Base-by-base conservation (phyloP, 1,140 invertebrate genomes). In the Whitmania pigra region DNA sequence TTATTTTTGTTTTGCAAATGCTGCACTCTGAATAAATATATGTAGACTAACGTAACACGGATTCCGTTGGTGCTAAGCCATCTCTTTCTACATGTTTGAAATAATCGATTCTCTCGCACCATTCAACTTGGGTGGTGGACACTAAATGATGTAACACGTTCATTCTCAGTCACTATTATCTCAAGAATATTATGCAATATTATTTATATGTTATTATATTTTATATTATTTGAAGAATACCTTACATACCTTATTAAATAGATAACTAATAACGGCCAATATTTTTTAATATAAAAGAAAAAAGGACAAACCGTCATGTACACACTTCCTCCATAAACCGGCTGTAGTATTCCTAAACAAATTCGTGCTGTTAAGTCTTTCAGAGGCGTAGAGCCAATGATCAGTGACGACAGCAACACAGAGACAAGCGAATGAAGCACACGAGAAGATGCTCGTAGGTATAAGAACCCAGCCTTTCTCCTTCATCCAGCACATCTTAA, bases 391-490 rank as follows among this genome's bases (percentile, higher is more conserved):
- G 9, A 82, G 76, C 80, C 80, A 82, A 74, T 80, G 80, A 73
- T 82, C 80, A n/a, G 80, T 81, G 55, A 78, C 76, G 15, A 82
- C 80, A 29, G 79, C 78, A n/a, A 82, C 81, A 60, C 79, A 79
- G 15, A 82, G 79, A 67, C 81, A 76, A 57, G 79, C 80, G 72
- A 82, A 82, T 22, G 80, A 80, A 20, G 80, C 79, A 75, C 80
- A 79, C 18, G 80, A 78, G 75, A 79, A 81, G 49, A 78, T 76
- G 76, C 80, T 82, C 53, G 80, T 82, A 78, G 78, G 79, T 55
- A 81, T 75, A 74, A 78, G 79, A 49, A 81, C 76, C 66, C 80
- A 71, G 53, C 78, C 77, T 55, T 78, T 78, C 74, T 78, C 78
- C 49, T 76, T 77, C 75, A 78, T 79, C 36, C 49, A 40, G 49